Conservation (phyloP, 2,797 vertebrate species). For the Pelochelys cantorii region DNA sequence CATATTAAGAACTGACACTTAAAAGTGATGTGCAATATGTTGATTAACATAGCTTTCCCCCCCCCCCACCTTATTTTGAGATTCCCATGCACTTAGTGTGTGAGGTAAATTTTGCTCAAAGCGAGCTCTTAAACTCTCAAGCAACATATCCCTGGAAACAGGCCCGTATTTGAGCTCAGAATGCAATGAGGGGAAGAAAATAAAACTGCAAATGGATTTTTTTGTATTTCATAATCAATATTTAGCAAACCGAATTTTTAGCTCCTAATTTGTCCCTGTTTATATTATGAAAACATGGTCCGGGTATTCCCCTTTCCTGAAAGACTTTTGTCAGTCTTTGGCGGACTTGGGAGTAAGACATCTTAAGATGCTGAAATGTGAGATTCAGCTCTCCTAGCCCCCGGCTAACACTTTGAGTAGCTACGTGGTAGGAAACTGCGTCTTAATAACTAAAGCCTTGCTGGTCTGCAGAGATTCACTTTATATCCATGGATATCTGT, state of each 20-base stretch:
- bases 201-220: not conserved
- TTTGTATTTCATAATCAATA: not conserved
- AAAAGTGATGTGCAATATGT: not conserved
- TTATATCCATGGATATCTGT: no score
- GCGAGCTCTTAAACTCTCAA: not conserved
- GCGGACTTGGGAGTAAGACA: not conserved
- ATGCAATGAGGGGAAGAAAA: not conserved
- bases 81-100: accelerated
- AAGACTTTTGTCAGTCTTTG: not conserved
- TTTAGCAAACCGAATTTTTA: not conserved
- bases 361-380: not conserved
- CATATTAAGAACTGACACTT: accelerated
- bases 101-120: not conserved
- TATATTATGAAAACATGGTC: not conserved
- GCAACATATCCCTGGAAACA: not conserved
- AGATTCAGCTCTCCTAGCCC: not conserved
- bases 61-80: not conserved
- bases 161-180: not conserved
- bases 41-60: not conserved
- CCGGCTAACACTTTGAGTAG: not conserved
- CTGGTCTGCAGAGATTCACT: no score
- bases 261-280: not conserved
- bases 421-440: not conserved
- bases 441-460: no score
- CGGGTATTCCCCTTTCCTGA: not conserved